A percentile compares a stretch with the other conserved stretches of the same genome.
Evolutionary conservation across 1,140 invertebrate genomes (phyloP).

Genomic region (Manduca sexta): DNA sequence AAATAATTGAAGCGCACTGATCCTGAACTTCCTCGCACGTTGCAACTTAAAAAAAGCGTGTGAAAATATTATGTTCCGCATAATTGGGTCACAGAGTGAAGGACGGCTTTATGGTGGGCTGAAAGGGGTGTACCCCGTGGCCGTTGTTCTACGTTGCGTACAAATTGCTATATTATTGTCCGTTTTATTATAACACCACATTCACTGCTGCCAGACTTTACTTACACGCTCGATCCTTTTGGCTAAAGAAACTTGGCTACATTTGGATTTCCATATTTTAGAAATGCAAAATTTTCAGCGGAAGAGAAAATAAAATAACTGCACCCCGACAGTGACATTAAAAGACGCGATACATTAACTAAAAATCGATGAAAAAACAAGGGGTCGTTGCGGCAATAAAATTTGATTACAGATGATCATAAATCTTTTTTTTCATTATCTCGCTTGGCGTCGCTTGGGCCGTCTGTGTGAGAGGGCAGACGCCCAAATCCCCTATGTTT

Average conservation of each 20-base stretch:
- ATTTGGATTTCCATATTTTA: conserved; percentile 37
- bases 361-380: conserved; percentile 25
- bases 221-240: conserved; percentile 41
- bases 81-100: conserved; percentile 64
- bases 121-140: conserved; percentile 25
- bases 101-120: conserved; percentile 31
- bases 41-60: not conserved
- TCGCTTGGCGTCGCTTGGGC: conserved; percentile 35
- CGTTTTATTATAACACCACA: conserved; percentile 52
- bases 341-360: not conserved
- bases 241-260: conserved; percentile 51
- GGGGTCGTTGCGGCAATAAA: conserved; percentile 58
- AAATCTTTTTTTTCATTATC: conserved; percentile 72
- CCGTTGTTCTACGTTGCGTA: conserved; percentile 43
- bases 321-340: too few relatives aligned
- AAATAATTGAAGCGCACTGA: not conserved
- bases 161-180: conserved; percentile 48
- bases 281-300: too few relatives aligned
- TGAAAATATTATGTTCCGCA: conserved; percentile 37
- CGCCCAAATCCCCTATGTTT: conserved; percentile 65
- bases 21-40: too few relatives aligned
- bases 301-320: too few relatives aligned
- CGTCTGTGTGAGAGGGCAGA: conserved; percentile 35
- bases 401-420: conserved; percentile 68
- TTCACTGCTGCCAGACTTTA: conserved; percentile 40